Base-by-base conservation (phyloP, 1,140 invertebrate genomes). In the Drosophila arawakana region DNA sequence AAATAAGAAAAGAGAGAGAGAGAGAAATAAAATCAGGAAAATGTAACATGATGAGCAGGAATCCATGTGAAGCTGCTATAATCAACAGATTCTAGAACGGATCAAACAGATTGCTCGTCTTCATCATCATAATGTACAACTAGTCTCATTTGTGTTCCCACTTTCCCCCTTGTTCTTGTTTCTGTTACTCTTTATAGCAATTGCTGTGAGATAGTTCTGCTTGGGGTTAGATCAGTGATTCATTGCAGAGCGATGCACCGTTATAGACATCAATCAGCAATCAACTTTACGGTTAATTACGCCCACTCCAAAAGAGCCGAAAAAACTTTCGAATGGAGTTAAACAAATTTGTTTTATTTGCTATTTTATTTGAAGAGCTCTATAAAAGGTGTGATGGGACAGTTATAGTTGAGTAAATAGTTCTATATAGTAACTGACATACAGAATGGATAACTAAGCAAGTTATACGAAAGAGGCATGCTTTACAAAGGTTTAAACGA, bases 281-380 rank as follows among this genome's bases (percentile, higher is more conserved):
- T 47, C 43, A 59, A 52, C 9, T 62, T 49, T 21, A 35, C 30
- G 60, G 3, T 65, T 65, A 65, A 52, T 54, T 65, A 50, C 49
- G 49, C 49, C 49, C 25, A 25, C 10, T 34, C 25, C 15, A 6
- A 21, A 9, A 47, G 15, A 47, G 8, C 9, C 7, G 18, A 13
- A 47, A 11, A 47, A 13, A 47, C 13, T 47, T 8, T 47, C 10
- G 41, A 43, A 43, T 43, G 11, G 13, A 43, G 41, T n/a, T 43
- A 5, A 13, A 11, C 41, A 43, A 43, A 10, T n/a, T 5, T 13
- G 13, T 43, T 10, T 3, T 7, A 43, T 10, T 41, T 43, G n/a
- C 41, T 7, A 11, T 43, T 13, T 13, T 30, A 30, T 30, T 30
- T 30, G 3, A 30, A 5, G 3, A 4, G 2, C 25, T 30, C 4